Evolutionary conservation across 2,113 vertebrate species (phyloP), one percentile per base, ranked within the genome.

Genomic region (Tympanuchus pallidicinctus): DNA sequence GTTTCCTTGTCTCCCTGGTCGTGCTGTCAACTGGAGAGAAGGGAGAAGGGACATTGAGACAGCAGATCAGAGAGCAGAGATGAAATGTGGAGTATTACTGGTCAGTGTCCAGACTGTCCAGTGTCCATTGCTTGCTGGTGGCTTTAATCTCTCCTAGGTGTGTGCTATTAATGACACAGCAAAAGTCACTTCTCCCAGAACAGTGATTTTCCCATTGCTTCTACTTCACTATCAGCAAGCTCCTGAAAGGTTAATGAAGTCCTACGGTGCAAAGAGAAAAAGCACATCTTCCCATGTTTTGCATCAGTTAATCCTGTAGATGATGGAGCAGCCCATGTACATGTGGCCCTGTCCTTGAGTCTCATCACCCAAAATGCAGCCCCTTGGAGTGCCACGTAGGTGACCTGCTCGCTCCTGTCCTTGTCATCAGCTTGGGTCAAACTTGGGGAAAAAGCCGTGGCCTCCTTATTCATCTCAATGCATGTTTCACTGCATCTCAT

Each of bases 221-320:
- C 85, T 64, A 9, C 64, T 89, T 90, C 43, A 77, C 82, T 92
- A 24, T 5, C 77, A 61, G 85, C 85, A 91, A 88, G 82, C 73
- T 94, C 61, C 91, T 90, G 93, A 94, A 97, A 95, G 91, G 93
- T 92, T 96, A 92, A 93, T 95, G 88, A 94, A 93, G 85, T 82
- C 72, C 89, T 96, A 96, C 92, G 79, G 93, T 96, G 93, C 86
- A 85, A 82, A 95, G 93, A 78, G 90, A 89, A 85, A 97, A 97
- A 78, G 76, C 73, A 81, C 13, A 6, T 86, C 92, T 97, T 96
- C 90, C 79, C 7, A n/a, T 94, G 96, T 93, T 97, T 92, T 96
- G 95, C 93, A 86, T 95, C 93, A 94, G 80, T 89, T 90, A 57
- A 94, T 93, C 91, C 75, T 93, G 90, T 87, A 91, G 83, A 82